These are phyloP conservation scores for Acromyrmex heyeri DNA, from an alignment of 1,140 invertebrate genomes.

Conservation along the genomic window DNA sequence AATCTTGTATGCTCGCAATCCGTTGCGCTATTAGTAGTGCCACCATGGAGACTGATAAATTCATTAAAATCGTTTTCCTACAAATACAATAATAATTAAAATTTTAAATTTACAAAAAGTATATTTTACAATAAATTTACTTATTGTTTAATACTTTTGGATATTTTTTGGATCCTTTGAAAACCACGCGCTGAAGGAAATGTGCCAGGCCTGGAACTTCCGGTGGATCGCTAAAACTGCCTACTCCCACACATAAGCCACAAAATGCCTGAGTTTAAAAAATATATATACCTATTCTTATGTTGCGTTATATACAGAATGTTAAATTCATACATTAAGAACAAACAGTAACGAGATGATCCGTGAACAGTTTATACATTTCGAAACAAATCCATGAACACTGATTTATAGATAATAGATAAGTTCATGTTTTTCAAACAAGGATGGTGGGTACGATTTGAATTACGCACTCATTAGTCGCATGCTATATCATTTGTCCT, in stretches of 20 bases:
- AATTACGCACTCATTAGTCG: too few species aligned
- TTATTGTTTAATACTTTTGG: constrained; percentile 86
- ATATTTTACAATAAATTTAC: neutral
- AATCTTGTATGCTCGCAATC: constrained; percentile 95
- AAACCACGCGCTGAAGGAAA: constrained; percentile 98
- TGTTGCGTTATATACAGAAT: neutral
- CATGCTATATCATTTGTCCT: too few species aligned
- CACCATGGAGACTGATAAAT: constrained; percentile 93
- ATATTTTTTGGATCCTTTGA: constrained; percentile 96
- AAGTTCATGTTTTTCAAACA: too few species aligned
- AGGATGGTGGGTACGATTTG: too few species aligned
- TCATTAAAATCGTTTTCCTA: constrained; percentile 94
- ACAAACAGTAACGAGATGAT: neutral
- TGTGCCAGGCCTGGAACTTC: constrained; percentile 96
- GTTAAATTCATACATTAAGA: neutral
- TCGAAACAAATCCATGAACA: too few species aligned
- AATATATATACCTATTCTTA: neutral
- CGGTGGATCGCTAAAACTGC: constrained; percentile 91
- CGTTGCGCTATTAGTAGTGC: constrained; percentile 93
- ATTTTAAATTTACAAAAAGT: constrained; percentile 7
- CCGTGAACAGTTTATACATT: too few species aligned
- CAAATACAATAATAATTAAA: neutral
- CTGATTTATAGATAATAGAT: too few species aligned
- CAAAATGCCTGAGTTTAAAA: constrained; percentile 89
- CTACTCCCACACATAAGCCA: constrained; percentile 90